Evolutionary conservation across 92 coral and sea anemone species (phyloP).

Genomic region (Siderastrea siderea): DNA sequence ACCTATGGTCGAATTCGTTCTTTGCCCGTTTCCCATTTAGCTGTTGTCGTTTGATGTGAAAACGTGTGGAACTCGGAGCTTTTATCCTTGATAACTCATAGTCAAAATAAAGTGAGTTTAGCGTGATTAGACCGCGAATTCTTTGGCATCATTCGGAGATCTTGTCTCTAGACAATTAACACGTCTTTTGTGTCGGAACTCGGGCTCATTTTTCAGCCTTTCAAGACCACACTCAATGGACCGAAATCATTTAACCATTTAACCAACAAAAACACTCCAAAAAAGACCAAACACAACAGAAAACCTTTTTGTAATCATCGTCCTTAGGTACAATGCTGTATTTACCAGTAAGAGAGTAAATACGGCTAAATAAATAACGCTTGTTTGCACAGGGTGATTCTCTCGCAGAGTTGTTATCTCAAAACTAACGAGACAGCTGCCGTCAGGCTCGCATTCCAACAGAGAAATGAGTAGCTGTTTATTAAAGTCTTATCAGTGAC

Average conservation of each 20-base stretch:
- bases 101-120: slow-evolving; percentile 29
- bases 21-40: background rate
- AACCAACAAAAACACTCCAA: slow-evolving; percentile 6
- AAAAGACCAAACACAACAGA: slow-evolving; percentile 24
- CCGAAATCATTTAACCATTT: slow-evolving; percentile 9
- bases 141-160: slow-evolving; percentile 43
- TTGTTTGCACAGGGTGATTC: slow-evolving; percentile 28
- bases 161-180: slow-evolving; percentile 49
- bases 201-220: slow-evolving; percentile 42
- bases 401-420: slow-evolving; percentile 46
- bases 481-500: slow-evolving; percentile 30
- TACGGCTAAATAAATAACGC: slow-evolving; percentile 31
- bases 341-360: slow-evolving; percentile 42
- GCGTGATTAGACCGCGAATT: slow-evolving; percentile 32
- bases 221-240: slow-evolving; percentile 51
- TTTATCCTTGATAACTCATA: slow-evolving; percentile 7
- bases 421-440: slow-evolving; percentile 52
- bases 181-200: slow-evolving; percentile 49
- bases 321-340: background rate
- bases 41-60: background rate
- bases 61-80: background rate
- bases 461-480: slow-evolving; percentile 21
- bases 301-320: background rate
- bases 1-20: background rate
- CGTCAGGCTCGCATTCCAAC: slow-evolving; percentile 38